A percentile compares a stretch with the other conserved stretches of the same genome.
These are phyloP conservation scores for Galeopterus variegatus DNA, from an alignment of 2,113 vertebrate species.

Conservation along the genomic window DNA sequence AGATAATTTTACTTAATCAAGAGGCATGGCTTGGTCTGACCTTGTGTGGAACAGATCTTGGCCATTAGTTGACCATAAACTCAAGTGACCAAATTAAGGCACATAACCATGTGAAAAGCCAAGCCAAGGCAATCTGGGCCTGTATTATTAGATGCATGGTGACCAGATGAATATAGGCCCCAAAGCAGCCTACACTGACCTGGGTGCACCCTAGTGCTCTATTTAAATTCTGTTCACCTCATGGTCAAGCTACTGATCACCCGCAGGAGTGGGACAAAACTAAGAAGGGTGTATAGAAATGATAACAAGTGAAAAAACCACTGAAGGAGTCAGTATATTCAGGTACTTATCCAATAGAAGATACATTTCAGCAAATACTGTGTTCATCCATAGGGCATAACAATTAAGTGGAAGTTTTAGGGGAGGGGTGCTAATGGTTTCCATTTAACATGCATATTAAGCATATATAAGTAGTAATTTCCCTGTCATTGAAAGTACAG, in stretches of 20 bases:
- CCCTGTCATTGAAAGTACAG: neutral
- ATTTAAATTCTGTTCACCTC: neutral
- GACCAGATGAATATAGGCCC: neutral
- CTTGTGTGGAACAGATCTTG: neutral
- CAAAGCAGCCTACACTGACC: neutral
- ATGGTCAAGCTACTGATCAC: neutral
- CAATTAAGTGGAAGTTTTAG: neutral
- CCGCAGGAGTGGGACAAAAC: neutral
- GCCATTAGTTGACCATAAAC: neutral
- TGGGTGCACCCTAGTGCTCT: neutral
- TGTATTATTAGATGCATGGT: neutral
- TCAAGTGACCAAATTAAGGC: neutral
- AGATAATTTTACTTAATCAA: neutral
- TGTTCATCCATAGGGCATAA: neutral
- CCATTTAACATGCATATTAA: neutral
- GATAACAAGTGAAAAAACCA: neutral
- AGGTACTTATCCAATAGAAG: neutral
- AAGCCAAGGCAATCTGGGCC: neutral
- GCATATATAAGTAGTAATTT: neutral
- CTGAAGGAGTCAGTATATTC: neutral
- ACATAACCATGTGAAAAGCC: neutral
- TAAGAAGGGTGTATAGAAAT: neutral
- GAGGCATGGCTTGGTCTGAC: neutral
- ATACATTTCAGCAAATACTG: neutral
- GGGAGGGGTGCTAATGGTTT: neutral